Base-by-base conservation (phyloP, 2,113 vertebrate genomes). In the Eidolon helvum region DNA sequence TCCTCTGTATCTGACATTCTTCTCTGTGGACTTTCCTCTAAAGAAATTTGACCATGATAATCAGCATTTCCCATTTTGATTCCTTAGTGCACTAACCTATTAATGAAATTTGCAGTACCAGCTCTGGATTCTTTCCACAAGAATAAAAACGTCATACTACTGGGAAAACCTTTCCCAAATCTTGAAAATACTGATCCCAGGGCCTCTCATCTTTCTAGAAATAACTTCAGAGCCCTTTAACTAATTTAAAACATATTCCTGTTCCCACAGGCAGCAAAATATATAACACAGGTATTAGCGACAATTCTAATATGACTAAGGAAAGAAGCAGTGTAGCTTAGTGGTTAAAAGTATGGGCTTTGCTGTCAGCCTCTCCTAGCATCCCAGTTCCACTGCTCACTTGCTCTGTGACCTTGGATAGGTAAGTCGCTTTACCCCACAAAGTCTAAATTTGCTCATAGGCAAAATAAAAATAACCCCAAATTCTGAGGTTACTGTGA, bases 1-100 rank as follows among this genome's bases (percentile, higher is more conserved):
- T 89, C 72, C 55, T 92, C 92, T 18, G 69, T 19, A 68, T 90
- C 94, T 7, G 97, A 96, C 97, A 97, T 97, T 89, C 69, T 96
- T 71, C 92, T 43, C 69, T 75, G 22, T 5, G 40, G 55, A 33
- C 68, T 69, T 78, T 87, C 61, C 90, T 89, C 65, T 96, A 88
- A 84, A 96, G 83, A 95, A 91, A 86, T 33, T 35, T 40, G 50
- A 93, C 12, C 33, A 12, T 14, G 18, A 94, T 7, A 10, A 45
- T 86, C 26, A 94, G 53, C 53, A 7, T 15, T 61, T 90, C 43
- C 50, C 18, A 18, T 19, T 48, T 61, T 21, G 19, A 72, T 45
- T 75, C 55, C 86, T 82, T 53, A 38, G 15, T 14, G 15, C 63
- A 40, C 69, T 83, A 72, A 63, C 40, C n/a, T 38, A 68, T 7